phyloP scores from a whole-genome alignment of 2,888 invertebrate species.

The Drosophila differens region DNA sequence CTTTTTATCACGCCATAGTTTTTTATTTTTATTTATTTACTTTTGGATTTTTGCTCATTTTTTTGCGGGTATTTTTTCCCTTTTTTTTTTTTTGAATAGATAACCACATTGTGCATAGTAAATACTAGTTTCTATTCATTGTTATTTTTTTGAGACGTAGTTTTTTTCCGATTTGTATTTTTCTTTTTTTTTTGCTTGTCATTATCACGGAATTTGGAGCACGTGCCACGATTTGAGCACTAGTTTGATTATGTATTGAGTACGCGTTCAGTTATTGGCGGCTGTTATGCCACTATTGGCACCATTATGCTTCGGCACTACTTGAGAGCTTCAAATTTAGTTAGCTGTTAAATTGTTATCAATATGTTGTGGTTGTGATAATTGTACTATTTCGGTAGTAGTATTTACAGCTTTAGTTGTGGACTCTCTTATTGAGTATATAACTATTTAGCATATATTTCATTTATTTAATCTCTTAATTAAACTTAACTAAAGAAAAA shows the following conservation, averaged over 20 bases:
- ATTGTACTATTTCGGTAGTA: not conserved
- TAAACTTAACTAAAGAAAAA: not conserved
- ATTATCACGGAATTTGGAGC: constrained; percentile 40
- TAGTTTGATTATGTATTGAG: constrained; percentile 16
- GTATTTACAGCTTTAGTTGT: not conserved
- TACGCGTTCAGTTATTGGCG: not conserved
- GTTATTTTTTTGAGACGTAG: constrained; percentile 52
- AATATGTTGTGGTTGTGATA: not conserved
- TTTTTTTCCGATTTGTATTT: constrained; percentile 1
- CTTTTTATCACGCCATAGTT: constrained; percentile 47
- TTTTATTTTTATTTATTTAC: constrained; percentile 47
- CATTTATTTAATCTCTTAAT: not conserved
- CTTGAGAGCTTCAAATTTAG: not conserved
- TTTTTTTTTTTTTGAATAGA: constrained; percentile 36
- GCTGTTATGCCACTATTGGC: not conserved
- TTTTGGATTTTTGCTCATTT: constrained; percentile 35
- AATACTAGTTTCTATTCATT: constrained; percentile 42
- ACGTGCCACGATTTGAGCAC: constrained; percentile 53
- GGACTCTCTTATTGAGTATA: not conserved
- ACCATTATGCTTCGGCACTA: not conserved
- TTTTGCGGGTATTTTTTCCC: constrained; percentile 14
- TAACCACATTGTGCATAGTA: constrained; percentile 52
- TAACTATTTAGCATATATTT: not conserved
- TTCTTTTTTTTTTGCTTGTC: constrained; percentile 4
- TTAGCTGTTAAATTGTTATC: not conserved